Conservation (phyloP, 1,140 invertebrate genomes). For the Xylocopa sonorina region DNA sequence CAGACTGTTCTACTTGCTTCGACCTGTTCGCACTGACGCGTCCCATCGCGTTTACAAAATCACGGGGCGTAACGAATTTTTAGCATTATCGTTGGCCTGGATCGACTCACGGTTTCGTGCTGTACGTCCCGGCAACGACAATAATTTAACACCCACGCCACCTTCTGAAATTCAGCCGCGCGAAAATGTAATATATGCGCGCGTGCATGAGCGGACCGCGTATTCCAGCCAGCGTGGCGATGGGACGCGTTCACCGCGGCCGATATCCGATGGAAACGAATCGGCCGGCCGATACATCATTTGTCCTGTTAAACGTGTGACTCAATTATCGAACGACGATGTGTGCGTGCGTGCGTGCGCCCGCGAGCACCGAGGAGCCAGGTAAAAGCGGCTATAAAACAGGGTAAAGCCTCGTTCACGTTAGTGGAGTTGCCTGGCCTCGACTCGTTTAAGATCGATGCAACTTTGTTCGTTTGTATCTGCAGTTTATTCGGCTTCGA, state of each 20-base stretch:
- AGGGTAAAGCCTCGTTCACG: too few relatives aligned
- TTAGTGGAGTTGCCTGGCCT: too few relatives aligned
- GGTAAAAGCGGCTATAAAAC: conserved; percentile 57
- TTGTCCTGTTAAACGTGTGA: conserved; percentile 69
- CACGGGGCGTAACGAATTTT: conserved; percentile 2
- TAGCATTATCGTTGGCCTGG: neutral
- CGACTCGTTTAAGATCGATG: too few relatives aligned
- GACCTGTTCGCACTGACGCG: neutral
- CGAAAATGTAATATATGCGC: conserved; percentile 36
- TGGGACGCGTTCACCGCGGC: neutral
- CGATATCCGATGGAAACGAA: conserved; percentile 72
- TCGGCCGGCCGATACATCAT: conserved; percentile 69
- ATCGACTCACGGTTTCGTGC: neutral
- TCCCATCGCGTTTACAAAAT: neutral
- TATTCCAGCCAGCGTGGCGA: too few relatives aligned
- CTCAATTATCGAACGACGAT: conserved; percentile 69
- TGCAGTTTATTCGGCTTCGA: too few relatives aligned
- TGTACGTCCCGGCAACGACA: neutral
- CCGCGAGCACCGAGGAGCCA: conserved; percentile 21
- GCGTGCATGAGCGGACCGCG: neutral
- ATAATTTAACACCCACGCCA: conserved; percentile 24
- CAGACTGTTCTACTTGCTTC: conserved; percentile 1
- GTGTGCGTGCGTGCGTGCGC: conserved; percentile 1
- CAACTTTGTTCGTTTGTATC: too few relatives aligned
- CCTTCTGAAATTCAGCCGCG: conserved; percentile 39